A percentile compares a stretch with the other conserved stretches of the same genome.
phyloP scores from a whole-genome alignment of 2,113 vertebrate genomes.

The Actinemys pallida region DNA sequence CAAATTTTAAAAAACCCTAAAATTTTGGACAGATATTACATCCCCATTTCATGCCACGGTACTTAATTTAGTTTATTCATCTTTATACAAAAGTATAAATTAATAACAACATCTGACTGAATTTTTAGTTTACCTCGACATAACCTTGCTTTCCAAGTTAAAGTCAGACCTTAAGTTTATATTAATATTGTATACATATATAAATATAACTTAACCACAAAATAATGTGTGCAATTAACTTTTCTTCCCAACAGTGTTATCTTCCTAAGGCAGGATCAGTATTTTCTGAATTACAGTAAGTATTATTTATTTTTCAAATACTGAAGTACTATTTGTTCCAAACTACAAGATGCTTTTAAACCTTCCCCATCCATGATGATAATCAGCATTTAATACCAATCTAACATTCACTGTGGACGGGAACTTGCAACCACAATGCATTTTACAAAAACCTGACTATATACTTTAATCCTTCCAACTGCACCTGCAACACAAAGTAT shows the following conservation, averaged over 20 bases:
- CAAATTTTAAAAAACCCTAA: not conserved
- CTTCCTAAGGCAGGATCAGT: not conserved
- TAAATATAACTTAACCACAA: not conserved
- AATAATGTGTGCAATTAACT: not conserved
- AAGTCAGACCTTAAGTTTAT: not conserved
- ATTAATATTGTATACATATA: not conserved
- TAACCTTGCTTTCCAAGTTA: not conserved
- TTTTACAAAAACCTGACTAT: constrained; percentile 51
- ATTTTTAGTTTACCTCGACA: constrained; percentile 30
- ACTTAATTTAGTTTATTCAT: constrained; percentile 6
- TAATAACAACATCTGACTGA: constrained; percentile 23
- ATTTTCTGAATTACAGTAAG: not conserved
- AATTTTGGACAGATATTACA: not conserved
- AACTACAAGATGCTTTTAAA: not conserved
- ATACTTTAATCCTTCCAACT: constrained; percentile 72
- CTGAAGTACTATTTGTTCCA: constrained; percentile 11
- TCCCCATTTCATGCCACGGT: constrained; percentile 7
- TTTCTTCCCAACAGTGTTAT: not conserved
- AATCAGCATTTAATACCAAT: constrained; percentile 45
- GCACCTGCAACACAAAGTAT: constrained; percentile 75
- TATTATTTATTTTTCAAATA: constrained; percentile 15
- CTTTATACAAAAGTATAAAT: constrained; percentile 1
- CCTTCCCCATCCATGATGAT: constrained; percentile 24
- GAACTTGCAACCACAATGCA: constrained; percentile 28
- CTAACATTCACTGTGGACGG: not conserved